Conservation (phyloP, 2,113 vertebrate genomes). For the Oophaga pumilio region DNA sequence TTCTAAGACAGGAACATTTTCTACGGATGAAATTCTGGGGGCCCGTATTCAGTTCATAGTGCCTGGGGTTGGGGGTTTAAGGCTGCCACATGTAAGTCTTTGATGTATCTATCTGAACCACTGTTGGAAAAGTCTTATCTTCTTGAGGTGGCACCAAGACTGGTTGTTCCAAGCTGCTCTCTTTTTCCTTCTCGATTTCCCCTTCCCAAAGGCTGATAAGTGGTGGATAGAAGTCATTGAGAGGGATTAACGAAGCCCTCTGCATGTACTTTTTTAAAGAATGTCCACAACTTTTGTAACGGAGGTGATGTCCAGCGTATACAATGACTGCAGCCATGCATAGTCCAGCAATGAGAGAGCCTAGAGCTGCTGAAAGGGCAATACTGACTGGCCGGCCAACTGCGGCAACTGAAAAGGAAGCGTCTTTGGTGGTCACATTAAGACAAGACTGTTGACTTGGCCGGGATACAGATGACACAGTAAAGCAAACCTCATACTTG, state of each 20-base stretch:
- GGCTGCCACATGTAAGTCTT: constrained; percentile 81
- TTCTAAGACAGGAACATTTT: constrained; percentile 45
- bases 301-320: constrained; percentile 74
- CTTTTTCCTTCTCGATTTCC: constrained; percentile 78
- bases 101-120: constrained; percentile 77
- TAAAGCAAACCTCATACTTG: constrained; percentile 76
- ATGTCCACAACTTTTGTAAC: constrained; percentile 74
- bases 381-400: constrained; percentile 72
- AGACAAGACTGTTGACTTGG: constrained; percentile 71
- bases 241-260: constrained; percentile 75
- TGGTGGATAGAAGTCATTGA: constrained; percentile 80
- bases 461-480: constrained; percentile 61
- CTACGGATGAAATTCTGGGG: constrained; percentile 23
- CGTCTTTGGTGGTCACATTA: constrained; percentile 78
- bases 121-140: constrained; percentile 47
- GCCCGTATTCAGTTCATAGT: neutral
- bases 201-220: constrained; percentile 82
- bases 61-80: neutral
- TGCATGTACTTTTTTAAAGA: constrained; percentile 82
- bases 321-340: constrained; percentile 76
- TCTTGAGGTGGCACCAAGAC: constrained; percentile 37
- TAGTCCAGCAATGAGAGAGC: constrained; percentile 77
- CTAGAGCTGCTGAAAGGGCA: constrained; percentile 76
- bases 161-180: constrained; percentile 63
- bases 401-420: constrained; percentile 71